Conservation (phyloP, 1,140 invertebrate species). For the Drosophila auraria region DNA sequence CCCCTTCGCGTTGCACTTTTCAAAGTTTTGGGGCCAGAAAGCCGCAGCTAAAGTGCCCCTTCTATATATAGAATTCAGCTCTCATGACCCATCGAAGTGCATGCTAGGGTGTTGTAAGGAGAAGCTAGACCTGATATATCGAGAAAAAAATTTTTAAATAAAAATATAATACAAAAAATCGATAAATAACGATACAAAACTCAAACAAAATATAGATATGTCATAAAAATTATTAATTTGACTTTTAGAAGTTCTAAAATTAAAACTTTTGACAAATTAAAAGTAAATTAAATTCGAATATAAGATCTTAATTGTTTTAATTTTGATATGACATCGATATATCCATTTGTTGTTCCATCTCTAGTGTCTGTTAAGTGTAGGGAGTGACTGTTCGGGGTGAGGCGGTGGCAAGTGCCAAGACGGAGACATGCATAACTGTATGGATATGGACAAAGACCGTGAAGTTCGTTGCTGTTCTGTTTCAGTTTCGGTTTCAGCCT, state of each 20-base stretch:
- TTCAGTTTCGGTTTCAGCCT: constrained; percentile 46
- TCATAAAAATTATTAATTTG: no score
- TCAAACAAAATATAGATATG: no score
- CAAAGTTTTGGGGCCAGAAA: constrained; percentile 44
- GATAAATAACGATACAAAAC: no score
- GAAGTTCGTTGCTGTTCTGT: constrained; percentile 23
- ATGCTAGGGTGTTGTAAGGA: constrained; percentile 18
- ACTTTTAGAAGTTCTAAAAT: no score
- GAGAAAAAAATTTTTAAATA: no score
- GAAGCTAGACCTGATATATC: no score
- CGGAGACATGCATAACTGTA: constrained; percentile 41
- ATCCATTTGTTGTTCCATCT: neutral
- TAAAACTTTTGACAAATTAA: no score
- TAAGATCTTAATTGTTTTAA: no score
- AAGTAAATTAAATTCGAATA: no score
- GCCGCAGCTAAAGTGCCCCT: constrained; percentile 57
- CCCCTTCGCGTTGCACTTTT: constrained; percentile 17
- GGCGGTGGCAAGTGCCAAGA: constrained; percentile 13
- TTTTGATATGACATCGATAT: neutral
- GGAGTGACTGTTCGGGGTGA: neutral
- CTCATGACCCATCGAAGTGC: constrained; percentile 28
- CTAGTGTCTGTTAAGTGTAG: neutral
- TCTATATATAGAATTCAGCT: constrained; percentile 1
- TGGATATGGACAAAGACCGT: constrained; percentile 15
- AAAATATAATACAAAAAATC: no score